Evolutionary conservation across 2,888 invertebrate species (phyloP).

Genomic region (Venusia cambrica): DNA sequence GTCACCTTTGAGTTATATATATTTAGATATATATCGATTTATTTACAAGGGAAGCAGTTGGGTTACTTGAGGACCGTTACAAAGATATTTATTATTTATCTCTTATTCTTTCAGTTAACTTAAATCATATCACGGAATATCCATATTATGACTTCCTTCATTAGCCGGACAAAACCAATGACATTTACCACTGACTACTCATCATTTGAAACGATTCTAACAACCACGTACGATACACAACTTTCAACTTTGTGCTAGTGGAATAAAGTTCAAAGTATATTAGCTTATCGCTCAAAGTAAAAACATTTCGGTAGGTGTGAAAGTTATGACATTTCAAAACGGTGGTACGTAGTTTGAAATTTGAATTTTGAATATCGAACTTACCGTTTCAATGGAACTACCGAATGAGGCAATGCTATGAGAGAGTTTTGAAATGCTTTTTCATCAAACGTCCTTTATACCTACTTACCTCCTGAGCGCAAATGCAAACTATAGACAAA

Average conservation of each 20-base stretch:
- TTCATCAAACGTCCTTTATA: background rate
- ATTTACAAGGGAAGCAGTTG: no score
- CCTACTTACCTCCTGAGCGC: no score
- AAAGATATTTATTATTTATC: no score
- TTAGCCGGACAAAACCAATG: constrained; percentile 74
- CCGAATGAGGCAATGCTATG: constrained; percentile 7
- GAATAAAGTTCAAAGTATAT: constrained; percentile 29
- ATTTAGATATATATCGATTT: no score
- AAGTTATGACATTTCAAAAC: constrained; percentile 68
- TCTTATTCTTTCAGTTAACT: constrained; percentile 8
- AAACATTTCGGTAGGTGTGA: constrained; percentile 53
- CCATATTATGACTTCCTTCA: constrained; percentile 50
- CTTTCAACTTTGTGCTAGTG: fast-evolving
- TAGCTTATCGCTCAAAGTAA: constrained; percentile 16
- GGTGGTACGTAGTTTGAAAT: constrained; percentile 49
- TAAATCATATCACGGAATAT: no score
- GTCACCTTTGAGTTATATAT: no score
- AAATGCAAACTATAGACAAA: no score
- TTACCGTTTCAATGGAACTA: constrained; percentile 32
- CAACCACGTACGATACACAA: constrained; percentile 5
- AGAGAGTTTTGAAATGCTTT: constrained; percentile 1
- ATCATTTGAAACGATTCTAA: constrained; percentile 35
- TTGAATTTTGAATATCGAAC: constrained; percentile 51
- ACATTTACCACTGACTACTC: constrained; percentile 59
- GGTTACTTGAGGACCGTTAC: no score